Base-by-base conservation (phyloP, 2,797 vertebrate species). In the Danio kyathit region DNA sequence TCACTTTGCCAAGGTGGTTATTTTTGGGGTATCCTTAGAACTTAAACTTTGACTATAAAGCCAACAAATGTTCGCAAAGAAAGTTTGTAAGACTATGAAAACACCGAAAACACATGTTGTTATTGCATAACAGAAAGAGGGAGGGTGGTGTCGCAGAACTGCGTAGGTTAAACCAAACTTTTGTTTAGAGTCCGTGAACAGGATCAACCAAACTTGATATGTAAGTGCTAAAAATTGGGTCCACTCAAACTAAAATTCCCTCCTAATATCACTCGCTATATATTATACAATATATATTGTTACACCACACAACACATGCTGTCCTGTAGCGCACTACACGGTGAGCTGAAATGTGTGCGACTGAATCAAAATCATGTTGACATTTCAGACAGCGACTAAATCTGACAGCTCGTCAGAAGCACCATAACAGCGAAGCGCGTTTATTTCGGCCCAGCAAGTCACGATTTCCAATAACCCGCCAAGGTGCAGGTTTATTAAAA, bases 351-450 rank as follows among this genome's bases (percentile, higher is more conserved):
- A 65, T 49, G 41, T 17, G 40, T 19, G 73, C 17, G 70, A n/a
- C 41, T 57, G 60, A 65, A 79, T 44, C 66, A 72, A 70, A 80
- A 75, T 43, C 84, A 17, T 79, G 52, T 69, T 91, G 90, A 90
- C 91, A 90, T 87, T 86, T 86, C 81, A 64, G 71, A 66, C 49
- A 61, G 85, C 82, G 80, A 85, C 85, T 86, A 88, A 91, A 90
- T 88, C 17, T 90, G 92, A 91, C 92, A 90, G 90, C 89, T 88
- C 82, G 81, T 80, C 70, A 84, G 83, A 84, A 83, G 73, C 70
- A 66, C 65, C 61, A 80, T 86, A 71, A 74, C 66, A 79, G 84
- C 76, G 82, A n/a, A 41, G 56, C 44, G 59, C 75, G 75, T 57
- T 67, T 43, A 59, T 10, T 44, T 17, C 38, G 77, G 41, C 63